Conservation (phyloP, 2,888 invertebrate species). For the Tipula unca region DNA sequence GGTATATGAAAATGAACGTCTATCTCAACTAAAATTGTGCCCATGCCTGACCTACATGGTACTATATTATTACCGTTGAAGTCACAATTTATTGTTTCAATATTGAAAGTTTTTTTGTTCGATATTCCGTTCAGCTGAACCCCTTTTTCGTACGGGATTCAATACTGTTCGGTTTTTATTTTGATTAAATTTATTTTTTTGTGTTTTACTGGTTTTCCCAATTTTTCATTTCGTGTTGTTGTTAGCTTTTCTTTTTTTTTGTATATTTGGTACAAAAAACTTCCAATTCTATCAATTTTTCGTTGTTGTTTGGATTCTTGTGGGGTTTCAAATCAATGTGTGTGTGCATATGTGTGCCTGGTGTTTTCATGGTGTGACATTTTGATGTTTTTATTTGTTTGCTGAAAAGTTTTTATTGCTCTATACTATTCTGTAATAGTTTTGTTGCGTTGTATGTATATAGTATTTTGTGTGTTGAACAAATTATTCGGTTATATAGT, state of each 20-base stretch:
- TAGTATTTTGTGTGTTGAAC: background rate
- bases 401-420: background rate
- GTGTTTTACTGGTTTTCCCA: background rate
- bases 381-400: constrained; percentile 2
- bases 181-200: constrained; percentile 2
- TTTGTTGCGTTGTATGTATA: background rate
- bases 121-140: background rate
- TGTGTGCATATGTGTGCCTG: background rate
- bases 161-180: background rate
- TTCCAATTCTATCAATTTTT: background rate
- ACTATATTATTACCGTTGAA: background rate
- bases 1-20: no score
- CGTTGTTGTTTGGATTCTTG: background rate
- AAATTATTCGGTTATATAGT: background rate
- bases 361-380: background rate
- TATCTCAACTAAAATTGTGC: background rate
- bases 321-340: background rate
- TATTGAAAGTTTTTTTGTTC: background rate
- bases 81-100: background rate
- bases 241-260: background rate
- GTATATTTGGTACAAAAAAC: background rate
- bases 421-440: background rate
- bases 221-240: background rate
- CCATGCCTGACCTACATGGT: background rate
- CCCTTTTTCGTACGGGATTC: background rate